Percentiles rank a stretch among this genome's conserved stretches.
Conservation (phyloP, 2,113 vertebrate species). For the Oophaga pumilio region DNA sequence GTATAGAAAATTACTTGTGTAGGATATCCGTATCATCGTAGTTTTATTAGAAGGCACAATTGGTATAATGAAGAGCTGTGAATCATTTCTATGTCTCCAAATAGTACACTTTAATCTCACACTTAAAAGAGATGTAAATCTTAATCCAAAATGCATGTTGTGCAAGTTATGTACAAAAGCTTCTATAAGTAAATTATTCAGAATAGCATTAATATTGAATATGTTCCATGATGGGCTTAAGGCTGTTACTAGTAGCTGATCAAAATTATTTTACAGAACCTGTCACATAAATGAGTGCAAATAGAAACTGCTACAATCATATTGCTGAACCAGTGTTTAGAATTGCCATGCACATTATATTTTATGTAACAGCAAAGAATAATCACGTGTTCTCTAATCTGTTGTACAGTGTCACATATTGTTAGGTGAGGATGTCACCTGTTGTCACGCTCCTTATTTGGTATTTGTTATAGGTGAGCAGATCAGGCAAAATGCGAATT, state of each 20-base stretch:
- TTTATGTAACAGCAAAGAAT: not conserved
- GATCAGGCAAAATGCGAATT: too few species aligned
- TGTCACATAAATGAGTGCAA: not conserved
- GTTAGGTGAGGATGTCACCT: too few species aligned
- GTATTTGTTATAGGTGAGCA: too few species aligned
- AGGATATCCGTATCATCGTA: not conserved
- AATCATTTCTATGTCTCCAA: not conserved
- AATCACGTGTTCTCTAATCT: not conserved
- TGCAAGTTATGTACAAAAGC: not conserved
- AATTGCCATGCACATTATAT: not conserved
- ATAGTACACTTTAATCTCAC: not conserved
- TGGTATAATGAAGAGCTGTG: not conserved
- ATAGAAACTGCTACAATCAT: not conserved
- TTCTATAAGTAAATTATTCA: not conserved
- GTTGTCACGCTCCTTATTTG: too few species aligned
- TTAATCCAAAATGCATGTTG: not conserved
- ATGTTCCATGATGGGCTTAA: not conserved
- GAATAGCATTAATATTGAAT: not conserved
- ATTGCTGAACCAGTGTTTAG: not conserved
- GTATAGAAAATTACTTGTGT: not conserved
- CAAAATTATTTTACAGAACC: not conserved
- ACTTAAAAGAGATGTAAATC: not conserved
- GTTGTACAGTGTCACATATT: too few species aligned
- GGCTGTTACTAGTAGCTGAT: not conserved
- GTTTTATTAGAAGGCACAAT: not conserved